Evolutionary conservation across 2,888 invertebrate genomes (phyloP), one percentile per base, ranked within the genome.

Genomic region (Lepidocyrtoides sp.): DNA sequence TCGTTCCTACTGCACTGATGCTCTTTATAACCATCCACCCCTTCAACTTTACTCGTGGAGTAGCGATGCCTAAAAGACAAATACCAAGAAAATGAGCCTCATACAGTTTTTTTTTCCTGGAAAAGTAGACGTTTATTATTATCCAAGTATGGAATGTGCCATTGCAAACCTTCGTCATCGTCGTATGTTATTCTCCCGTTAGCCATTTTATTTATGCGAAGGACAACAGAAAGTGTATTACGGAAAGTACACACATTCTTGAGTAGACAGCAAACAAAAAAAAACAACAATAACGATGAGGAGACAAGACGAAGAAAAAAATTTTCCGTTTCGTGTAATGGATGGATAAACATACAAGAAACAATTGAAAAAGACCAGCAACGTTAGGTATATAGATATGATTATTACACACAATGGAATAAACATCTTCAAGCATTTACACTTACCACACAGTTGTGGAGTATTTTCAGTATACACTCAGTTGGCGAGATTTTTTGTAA

Each of bases 201-300:
- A 75, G 48, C 26, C n/a, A 48, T 23, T 75, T 69, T n/a, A 7
- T n/a, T 48, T n/a, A 14, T 66, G 66, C n/a, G 48, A 75, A 26
- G 26, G 75, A 75, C 44, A 48, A 10, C 48, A 26, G 48, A 75
- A 75, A 75, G 48, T 5, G 29, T 48, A 75, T 75, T 75, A 75
- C 48, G n/a, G 12, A 26, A 12, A 29, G 26, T 75, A 75, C 75
- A 75, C 48, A 75, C 48, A 26, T 26, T 75, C 29, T 75, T 51
- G 36, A 75, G 75, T 75, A 75, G 75, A 75, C 75, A 51, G 29
- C 75, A 75, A 75, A 75, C 75, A 75, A 75, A 60, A 75, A 75
- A 14, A 29, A 75, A n/a, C n/a, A n/a, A n/a, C n/a, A n/a, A n/a
- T 23, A 20, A 23, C 44, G 54, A 85, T 85, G 72, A 72, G 69